A percentile compares a stretch with the other conserved stretches of the same genome.
Evolutionary conservation across 2,888 invertebrate species (phyloP).

Genomic region (Timema podura): DNA sequence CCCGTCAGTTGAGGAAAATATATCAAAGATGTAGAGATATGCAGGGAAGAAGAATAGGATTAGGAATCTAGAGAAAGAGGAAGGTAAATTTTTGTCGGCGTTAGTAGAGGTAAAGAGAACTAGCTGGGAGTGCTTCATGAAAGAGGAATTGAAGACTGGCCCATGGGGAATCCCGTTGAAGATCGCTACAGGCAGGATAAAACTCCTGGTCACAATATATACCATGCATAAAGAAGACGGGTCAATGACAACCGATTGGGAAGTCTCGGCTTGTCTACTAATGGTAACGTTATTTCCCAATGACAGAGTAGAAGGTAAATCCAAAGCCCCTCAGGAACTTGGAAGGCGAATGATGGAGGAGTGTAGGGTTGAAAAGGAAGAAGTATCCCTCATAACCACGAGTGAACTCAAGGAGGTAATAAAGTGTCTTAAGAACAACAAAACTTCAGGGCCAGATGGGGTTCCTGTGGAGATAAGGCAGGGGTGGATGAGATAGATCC

Average conservation of each 20-base stretch:
- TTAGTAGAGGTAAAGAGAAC: neutral
- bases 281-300: neutral
- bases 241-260: neutral
- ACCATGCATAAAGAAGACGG: neutral
- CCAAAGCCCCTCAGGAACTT: neutral
- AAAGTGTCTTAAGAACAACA: neutral
- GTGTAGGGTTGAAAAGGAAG: neutral
- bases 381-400: neutral
- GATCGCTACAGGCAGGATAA: neutral
- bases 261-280: neutral
- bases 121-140: neutral
- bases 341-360: neutral
- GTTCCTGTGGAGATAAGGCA: neutral
- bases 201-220: neutral
- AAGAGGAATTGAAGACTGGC: neutral
- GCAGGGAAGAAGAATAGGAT: neutral
- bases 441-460: conserved; percentile 11
- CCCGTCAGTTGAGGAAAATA: neutral
- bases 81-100: neutral
- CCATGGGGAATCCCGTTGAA: conserved; percentile 12
- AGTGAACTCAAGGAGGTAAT: neutral
- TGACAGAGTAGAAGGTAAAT: neutral
- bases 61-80: neutral
- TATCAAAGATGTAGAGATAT: neutral
- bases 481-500: too few relatives aligned